These are phyloP conservation scores for Cassiopea andromeda DNA, from an alignment of 30 jellyfish, hydroid and myxozoan genomes.

Conservation along the genomic window DNA sequence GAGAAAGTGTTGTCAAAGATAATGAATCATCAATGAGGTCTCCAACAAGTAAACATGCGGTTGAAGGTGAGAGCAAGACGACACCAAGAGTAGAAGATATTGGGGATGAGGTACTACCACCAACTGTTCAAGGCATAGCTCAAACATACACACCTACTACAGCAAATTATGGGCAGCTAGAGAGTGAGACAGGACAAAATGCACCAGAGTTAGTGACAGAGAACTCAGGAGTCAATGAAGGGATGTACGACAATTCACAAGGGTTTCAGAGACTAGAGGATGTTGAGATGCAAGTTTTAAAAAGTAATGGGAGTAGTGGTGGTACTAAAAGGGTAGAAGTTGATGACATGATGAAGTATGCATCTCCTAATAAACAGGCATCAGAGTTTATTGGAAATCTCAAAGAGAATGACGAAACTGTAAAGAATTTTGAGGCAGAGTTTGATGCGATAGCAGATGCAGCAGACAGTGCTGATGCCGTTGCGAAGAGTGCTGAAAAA, in stretches of 20 bases:
- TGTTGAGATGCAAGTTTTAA: conserved; percentile 30
- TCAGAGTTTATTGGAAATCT: conserved; percentile 35
- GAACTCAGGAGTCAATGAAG: conserved; percentile 23
- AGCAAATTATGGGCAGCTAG: background rate
- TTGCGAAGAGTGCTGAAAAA: conserved; percentile 45
- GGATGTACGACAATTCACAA: background rate
- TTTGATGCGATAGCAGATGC: conserved; percentile 66
- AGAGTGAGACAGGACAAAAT: no score
- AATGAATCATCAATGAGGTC: background rate
- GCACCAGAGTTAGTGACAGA: conserved; percentile 7
- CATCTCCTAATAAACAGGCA: background rate
- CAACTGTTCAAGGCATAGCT: conserved; percentile 10
- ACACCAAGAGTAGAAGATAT: conserved; percentile 27
- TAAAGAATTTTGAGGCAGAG: conserved; percentile 64
- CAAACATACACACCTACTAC: background rate
- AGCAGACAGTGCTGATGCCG: conserved; percentile 46
- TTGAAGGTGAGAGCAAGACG: background rate
- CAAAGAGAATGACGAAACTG: conserved; percentile 45
- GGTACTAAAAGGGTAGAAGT: background rate
- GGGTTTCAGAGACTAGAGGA: background rate
- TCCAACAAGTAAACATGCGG: background rate
- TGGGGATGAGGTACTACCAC: conserved; percentile 49
- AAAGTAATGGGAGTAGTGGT: background rate
- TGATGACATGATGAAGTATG: background rate
- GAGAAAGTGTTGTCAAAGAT: background rate